Evolutionary conservation across 2,113 vertebrate genomes (phyloP).

Genomic region (Stigmatopora nigra): DNA sequence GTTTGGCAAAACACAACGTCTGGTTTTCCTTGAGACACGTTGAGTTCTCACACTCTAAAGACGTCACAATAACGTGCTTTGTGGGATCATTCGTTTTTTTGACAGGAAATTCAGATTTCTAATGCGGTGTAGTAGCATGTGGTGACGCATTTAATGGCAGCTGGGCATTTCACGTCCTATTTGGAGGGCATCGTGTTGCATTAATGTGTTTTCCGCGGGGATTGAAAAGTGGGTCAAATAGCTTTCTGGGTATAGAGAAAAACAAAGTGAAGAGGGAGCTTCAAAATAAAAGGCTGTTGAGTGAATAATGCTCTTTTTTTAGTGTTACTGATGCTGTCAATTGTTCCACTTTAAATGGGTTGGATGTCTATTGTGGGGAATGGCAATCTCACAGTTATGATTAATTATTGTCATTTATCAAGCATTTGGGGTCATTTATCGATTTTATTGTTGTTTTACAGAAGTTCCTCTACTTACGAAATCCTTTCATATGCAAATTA

Average conservation of each 20-base stretch:
- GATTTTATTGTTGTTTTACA: too few species aligned
- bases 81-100: not conserved
- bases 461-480: too few species aligned
- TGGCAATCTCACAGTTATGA: too few species aligned
- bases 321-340: not conserved
- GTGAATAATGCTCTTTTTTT: not conserved
- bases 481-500: too few species aligned
- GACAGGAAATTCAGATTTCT: not conserved
- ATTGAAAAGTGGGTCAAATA: not conserved
- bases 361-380: too few species aligned
- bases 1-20: not conserved
- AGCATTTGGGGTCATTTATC: too few species aligned
- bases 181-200: not conserved
- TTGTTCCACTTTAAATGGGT: not conserved
- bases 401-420: too few species aligned
- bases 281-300: not conserved
- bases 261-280: not conserved
- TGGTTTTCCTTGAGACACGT: not conserved
- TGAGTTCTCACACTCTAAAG: not conserved
- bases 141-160: not conserved
- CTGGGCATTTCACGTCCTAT: not conserved
- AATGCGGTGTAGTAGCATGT: not conserved
- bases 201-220: not conserved
- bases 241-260: not conserved
- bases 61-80: too few species aligned